Conservation (phyloP, 1,140 invertebrate species). For the Leucophenga varia region DNA sequence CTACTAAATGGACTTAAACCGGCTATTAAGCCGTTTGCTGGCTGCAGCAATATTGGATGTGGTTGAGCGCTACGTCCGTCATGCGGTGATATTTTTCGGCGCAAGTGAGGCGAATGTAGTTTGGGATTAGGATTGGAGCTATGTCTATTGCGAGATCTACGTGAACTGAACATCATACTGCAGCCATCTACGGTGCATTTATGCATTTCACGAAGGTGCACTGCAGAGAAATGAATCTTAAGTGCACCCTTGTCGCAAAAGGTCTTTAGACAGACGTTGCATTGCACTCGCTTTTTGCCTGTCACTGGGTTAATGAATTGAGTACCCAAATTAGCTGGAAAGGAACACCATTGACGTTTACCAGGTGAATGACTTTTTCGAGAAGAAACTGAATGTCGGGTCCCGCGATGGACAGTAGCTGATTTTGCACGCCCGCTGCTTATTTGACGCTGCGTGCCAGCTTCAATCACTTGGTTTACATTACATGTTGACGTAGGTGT, state of each 20-base stretch:
- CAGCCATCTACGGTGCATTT: conserved; percentile 98
- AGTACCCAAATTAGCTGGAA: conserved; percentile 84
- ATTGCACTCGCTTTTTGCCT: conserved; percentile 95
- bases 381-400: no score
- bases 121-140: conserved; percentile 98
- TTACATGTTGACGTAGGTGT: neutral
- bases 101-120: conserved; percentile 90
- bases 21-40: conserved; percentile 67
- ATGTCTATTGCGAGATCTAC: conserved; percentile 93
- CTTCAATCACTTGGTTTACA: neutral
- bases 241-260: conserved; percentile 99
- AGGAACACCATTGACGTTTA: conserved; percentile 85
- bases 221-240: conserved; percentile 99
- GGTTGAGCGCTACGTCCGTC: conserved; percentile 86
- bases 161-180: conserved; percentile 99
- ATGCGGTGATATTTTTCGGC: conserved; percentile 89
- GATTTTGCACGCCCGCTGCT: no score
- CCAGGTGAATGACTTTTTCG: conserved; percentile 84
- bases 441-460: conserved; percentile 7
- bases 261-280: conserved; percentile 97
- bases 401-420: no score
- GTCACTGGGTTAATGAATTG: conserved; percentile 89
- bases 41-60: conserved; percentile 75
- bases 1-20: conserved; percentile 72
- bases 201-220: conserved; percentile 98